Base-by-base conservation (phyloP, 2,797 vertebrate species). In the Notolepis coatsorum region DNA sequence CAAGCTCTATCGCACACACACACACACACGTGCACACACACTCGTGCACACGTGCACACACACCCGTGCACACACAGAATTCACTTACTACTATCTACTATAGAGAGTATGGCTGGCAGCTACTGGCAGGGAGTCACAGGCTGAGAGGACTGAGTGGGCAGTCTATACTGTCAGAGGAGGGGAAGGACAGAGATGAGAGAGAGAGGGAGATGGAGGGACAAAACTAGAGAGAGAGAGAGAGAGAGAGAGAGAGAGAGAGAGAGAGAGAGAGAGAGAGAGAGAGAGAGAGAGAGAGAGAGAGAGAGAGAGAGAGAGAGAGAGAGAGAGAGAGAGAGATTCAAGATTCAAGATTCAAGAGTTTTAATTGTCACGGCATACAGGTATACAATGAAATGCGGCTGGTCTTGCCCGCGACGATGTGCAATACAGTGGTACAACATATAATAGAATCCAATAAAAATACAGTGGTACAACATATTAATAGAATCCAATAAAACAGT, bases 111-210 rank as follows among this genome's bases (percentile, higher is more conserved):
- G 38, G 68, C 33, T 77, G 41, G 45, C 42, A 58, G 65, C 77
- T 77, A 75, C 58, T 65, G 73, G 69, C 75, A 79, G 75, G 15
- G 67, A 77, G 65, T 75, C 77, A 68, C 81, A 78, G 75, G 79
- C 80, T 67, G 41, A 74, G 30, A 47, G 30, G 4, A 8, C 18
- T 77, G 75, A 73, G 81, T 87, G 81, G 82, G 86, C 64, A 72
- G 71, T 73, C 33, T 56, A n/a, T 61, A 53, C 68, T 69, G 53
- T 65, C 71, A 73, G 65, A 60, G 57, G 58, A 45, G 0, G 17
- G 10, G 5, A 49, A 15, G 17, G 10, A 49, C 0, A n/a, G n/a
- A n/a, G n/a, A n/a, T n/a, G n/a, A n/a, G n/a, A n/a, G n/a, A n/a
- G n/a, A 30, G 15, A 30, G 7, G 28, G 0, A 17, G 8, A 4